Evolutionary conservation across 2,888 invertebrate genomes (phyloP).

Genomic region (Acronicta leporina): DNA sequence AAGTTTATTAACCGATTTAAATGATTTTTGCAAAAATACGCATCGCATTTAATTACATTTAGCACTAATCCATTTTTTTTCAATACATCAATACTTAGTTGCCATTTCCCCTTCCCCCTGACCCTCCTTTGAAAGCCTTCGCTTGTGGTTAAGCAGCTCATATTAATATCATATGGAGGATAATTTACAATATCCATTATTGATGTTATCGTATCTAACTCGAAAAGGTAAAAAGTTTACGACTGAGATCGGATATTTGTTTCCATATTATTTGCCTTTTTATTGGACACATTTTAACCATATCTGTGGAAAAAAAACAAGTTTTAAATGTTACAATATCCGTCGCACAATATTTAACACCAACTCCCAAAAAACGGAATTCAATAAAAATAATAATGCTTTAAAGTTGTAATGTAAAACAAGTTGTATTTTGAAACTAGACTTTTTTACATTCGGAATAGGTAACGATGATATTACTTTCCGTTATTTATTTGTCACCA

Average conservation of each 20-base stretch:
- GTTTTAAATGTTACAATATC: constrained; percentile 31
- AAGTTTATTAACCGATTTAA: too few relatives aligned
- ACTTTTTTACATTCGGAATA: constrained; percentile 18
- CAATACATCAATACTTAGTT: too few relatives aligned
- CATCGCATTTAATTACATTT: too few relatives aligned
- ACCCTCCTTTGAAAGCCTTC: too few relatives aligned
- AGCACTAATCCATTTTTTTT: too few relatives aligned
- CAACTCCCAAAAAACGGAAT: constrained; percentile 13
- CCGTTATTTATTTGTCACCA: not conserved
- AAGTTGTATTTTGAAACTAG: constrained; percentile 18
- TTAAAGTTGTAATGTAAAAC: not conserved
- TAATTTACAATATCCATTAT: constrained; percentile 10
- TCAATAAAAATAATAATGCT: constrained; percentile 11
- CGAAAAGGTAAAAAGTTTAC: constrained; percentile 41
- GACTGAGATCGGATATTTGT: constrained; percentile 15
- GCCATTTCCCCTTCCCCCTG: too few relatives aligned
- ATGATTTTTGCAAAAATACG: too few relatives aligned
- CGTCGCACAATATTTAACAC: constrained; percentile 22
- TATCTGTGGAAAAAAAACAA: constrained; percentile 27
- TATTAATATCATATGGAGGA: not conserved
- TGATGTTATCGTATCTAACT: constrained; percentile 9
- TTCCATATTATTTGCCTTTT: constrained; percentile 25
- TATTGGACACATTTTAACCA: constrained; percentile 29
- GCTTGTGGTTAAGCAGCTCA: not conserved
- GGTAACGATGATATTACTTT: not conserved